Evolutionary conservation across 2,113 vertebrate species (phyloP).

Genomic region (Rhynchomys soricoides): DNA sequence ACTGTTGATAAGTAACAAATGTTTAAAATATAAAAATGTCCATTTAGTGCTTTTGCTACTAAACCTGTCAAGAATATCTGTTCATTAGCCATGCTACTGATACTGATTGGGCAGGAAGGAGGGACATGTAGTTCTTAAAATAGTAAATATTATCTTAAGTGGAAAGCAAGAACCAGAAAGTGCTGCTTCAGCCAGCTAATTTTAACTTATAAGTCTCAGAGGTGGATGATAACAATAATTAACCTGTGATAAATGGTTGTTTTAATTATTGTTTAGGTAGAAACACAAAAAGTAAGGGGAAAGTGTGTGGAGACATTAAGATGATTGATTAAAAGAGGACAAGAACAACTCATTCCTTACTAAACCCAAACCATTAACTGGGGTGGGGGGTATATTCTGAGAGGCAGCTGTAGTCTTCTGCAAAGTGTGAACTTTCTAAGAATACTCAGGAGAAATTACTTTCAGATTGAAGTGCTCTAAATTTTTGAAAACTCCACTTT

Average conservation of each 20-base stretch:
- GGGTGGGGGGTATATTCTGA: neutral
- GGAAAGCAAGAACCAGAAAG: conserved; percentile 31
- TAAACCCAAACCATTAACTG: neutral
- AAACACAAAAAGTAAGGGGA: conserved; percentile 14
- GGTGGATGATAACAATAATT: conserved; percentile 34
- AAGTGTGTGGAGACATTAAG: neutral
- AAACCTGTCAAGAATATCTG: conserved; percentile 45
- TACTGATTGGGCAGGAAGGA: neutral
- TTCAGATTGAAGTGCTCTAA: neutral
- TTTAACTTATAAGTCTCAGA: conserved; percentile 40
- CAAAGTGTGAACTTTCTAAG: conserved; percentile 38
- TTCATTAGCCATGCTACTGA: conserved; percentile 26
- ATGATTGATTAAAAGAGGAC: conserved; percentile 23
- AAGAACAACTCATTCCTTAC: conserved; percentile 5
- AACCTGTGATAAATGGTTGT: conserved; percentile 40
- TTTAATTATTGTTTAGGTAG: conserved; percentile 33
- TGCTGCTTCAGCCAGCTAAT: neutral
- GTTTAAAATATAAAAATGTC: conserved; percentile 44
- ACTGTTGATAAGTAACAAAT: conserved; percentile 47
- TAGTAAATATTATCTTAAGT: conserved; percentile 20
- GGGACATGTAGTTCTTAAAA: conserved; percentile 18
- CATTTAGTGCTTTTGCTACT: conserved; percentile 39
- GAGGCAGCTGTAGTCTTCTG: neutral
- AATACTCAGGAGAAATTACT: conserved; percentile 23
- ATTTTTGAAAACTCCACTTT: neutral